Percentiles rank a stretch among this genome's conserved stretches.
phyloP scores from a whole-genome alignment of 2,888 invertebrate species.

The Drosophila testacea region DNA sequence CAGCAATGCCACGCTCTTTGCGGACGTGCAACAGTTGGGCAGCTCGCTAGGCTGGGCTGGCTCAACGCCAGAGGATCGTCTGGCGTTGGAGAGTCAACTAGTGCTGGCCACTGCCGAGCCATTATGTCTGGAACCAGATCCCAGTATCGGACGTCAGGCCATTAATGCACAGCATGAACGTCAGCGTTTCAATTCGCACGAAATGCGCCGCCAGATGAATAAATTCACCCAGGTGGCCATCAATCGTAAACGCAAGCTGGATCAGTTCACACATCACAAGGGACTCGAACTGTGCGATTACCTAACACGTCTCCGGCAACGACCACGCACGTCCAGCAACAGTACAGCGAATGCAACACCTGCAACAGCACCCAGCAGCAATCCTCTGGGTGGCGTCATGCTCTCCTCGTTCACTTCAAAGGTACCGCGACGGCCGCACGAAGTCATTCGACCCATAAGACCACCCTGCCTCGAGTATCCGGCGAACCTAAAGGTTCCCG shows the following conservation, averaged over 20 bases:
- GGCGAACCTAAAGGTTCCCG: slow-evolving; percentile 86
- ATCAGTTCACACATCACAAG: slow-evolving; percentile 92
- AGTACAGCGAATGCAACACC: slow-evolving; percentile 63
- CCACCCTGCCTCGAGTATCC: slow-evolving; percentile 88
- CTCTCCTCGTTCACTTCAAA: slow-evolving; percentile 83
- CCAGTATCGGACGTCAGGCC: slow-evolving; percentile 91
- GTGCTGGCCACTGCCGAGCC: slow-evolving; percentile 94
- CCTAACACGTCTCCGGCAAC: slow-evolving; percentile 82
- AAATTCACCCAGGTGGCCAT: slow-evolving; percentile 92
- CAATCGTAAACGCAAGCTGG: slow-evolving; percentile 94
- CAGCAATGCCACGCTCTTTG: slow-evolving; percentile 90
- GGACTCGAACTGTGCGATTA: slow-evolving; percentile 89
- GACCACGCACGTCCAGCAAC: slow-evolving; percentile 74
- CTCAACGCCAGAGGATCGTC: slow-evolving; percentile 80
- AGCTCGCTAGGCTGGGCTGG: slow-evolving; percentile 74
- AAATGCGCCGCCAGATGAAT: slow-evolving; percentile 90
- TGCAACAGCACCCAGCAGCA: slow-evolving; percentile 75
- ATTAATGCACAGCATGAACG: slow-evolving; percentile 91
- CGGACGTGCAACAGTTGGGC: slow-evolving; percentile 85
- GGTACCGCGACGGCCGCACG: slow-evolving; percentile 83
- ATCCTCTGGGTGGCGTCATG: slow-evolving; percentile 81
- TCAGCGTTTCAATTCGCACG: slow-evolving; percentile 90
- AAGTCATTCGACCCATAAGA: slow-evolving; percentile 88
- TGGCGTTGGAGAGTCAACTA: slow-evolving; percentile 90
- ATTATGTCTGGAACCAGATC: slow-evolving; percentile 95